These are phyloP conservation scores for Crocidura indochinensis DNA, from an alignment of 2,797 vertebrate genomes.

Conservation along the genomic window DNA sequence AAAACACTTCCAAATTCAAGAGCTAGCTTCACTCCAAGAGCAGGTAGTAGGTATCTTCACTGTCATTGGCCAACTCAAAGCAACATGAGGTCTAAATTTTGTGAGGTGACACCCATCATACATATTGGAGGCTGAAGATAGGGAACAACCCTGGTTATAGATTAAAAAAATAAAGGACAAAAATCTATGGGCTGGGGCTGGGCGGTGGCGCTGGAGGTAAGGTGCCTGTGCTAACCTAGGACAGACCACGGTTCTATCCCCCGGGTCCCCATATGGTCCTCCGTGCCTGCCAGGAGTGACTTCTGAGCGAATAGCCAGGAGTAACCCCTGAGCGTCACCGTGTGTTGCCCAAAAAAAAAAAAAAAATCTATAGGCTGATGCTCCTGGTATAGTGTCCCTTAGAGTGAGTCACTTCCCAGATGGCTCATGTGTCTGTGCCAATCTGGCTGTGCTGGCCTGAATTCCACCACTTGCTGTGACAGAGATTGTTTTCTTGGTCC, in stretches of 20 bases:
- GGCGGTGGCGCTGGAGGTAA: too few relatives aligned
- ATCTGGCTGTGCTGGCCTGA: too few relatives aligned
- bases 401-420: background rate
- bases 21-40: background rate
- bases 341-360: too few relatives aligned
- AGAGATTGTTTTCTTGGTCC: background rate
- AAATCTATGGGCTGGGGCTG: background rate
- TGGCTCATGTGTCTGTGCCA: too few relatives aligned
- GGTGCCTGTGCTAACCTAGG: too few relatives aligned
- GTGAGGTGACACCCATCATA: background rate
- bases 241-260: too few relatives aligned
- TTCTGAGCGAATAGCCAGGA: too few relatives aligned
- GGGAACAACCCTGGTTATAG: background rate
- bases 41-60: background rate
- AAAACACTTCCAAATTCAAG: background rate
- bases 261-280: too few relatives aligned
- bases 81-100: too few relatives aligned
- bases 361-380: background rate
- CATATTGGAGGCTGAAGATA: background rate
- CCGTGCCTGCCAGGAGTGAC: too few relatives aligned
- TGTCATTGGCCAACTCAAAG: background rate
- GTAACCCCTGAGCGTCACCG: too few relatives aligned
- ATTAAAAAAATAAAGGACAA: background rate
- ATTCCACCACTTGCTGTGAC: background rate
- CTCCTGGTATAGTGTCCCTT: background rate